phyloP scores from a whole-genome alignment of 2,113 vertebrate species.

The Xiphophorus couchianus region DNA sequence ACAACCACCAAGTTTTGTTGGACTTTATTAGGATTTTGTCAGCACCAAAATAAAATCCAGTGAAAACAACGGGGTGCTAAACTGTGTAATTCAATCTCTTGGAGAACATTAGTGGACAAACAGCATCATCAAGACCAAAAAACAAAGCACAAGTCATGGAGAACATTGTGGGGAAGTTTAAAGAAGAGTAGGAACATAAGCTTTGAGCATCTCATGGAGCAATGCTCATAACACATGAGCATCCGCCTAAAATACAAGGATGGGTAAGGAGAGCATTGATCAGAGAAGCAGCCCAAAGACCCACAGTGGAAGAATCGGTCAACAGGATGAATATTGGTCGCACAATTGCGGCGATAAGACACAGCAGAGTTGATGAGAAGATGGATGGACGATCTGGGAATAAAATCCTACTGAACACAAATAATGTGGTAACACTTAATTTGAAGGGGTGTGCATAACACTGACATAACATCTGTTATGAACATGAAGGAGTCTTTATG shows the following conservation, averaged over 20 bases:
- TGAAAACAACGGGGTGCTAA: neutral
- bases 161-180: no score
- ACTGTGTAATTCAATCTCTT: no score
- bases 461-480: no score
- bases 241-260: neutral
- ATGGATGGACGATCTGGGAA: neutral
- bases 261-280: neutral
- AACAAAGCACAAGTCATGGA: neutral
- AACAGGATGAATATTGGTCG: neutral
- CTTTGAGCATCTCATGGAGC: no score
- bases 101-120: no score
- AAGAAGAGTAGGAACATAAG: neutral
- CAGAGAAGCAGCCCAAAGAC: neutral
- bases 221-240: neutral
- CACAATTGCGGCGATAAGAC: neutral
- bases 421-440: no score
- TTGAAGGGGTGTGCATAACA: no score
- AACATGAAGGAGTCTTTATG: no score
- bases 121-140: no score
- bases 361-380: neutral
- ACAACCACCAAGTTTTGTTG: neutral
- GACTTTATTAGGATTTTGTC: neutral
- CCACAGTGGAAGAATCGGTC: no score
- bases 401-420: neutral
- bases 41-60: neutral